Evolutionary conservation across 2,888 invertebrate species (phyloP), one percentile per base, ranked within the genome.

Genomic region (Habroteleia sp.): DNA sequence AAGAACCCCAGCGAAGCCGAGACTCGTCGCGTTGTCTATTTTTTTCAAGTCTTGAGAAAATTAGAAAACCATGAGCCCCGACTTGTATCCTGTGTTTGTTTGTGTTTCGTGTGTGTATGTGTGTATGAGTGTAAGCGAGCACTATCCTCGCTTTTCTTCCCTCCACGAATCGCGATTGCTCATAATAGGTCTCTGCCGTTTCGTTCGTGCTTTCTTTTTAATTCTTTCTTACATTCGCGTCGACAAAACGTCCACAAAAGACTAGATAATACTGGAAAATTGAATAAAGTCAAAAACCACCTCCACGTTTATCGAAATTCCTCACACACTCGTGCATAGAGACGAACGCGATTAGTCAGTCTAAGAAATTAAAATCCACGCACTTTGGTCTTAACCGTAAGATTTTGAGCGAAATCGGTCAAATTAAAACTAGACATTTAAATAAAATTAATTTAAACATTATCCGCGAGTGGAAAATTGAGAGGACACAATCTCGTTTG

Each of bases 231-330:
- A 56, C 74, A 75, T 74, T 74, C 79, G 80, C 80, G 79, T 77
- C 77, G 80, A 81, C 79, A 81, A 80, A 79, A 79, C 78, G 80
- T 81, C 80, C 83, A 81, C 84, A 84, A n/a, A n/a, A 82, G 88
- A 88, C 88, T 88, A 88, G 88, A 88, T 88, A 87, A 88, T 88
- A 88, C 88, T 88, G 88, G 86, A 87, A 86, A 84, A 83, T 84
- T 84, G 84, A 86, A 86, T 84, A 83, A 82, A 84, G 83, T 84
- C 83, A 82, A 85, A 82, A 86, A 82, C 83, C 71, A 81, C 82
- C 80, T 79, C 42, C 60, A 54, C 75, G 42, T 66, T 58, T 48
- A 60, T 50, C 71, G 33, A 58, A 74, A 76, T 74, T 68, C 63
- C 66, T 76, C 74, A 69, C 52, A 68, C 63, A 76, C 72, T 42